These are phyloP conservation scores for Chaetops frenatus DNA, from an alignment of 2,113 vertebrate species.

Conservation along the genomic window DNA sequence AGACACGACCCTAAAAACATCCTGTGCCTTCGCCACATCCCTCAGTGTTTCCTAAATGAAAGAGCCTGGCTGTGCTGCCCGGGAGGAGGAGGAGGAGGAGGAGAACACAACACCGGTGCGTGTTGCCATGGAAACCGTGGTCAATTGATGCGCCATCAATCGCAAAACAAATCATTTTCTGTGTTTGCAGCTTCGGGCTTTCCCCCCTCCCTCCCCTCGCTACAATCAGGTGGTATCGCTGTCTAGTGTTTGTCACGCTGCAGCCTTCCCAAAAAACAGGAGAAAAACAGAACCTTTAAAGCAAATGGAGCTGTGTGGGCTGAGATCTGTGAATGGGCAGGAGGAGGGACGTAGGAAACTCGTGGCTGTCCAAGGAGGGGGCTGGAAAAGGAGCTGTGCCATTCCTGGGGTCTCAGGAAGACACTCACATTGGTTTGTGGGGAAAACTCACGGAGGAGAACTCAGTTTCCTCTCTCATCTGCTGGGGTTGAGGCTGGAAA, in stretches of 20 bases:
- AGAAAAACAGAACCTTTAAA: background rate
- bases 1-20: background rate
- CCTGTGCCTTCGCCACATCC: background rate
- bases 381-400: background rate
- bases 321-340: constrained; percentile 3
- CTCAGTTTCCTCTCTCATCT: background rate
- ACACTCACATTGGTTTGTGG: rapidly evolving
- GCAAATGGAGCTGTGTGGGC: background rate
- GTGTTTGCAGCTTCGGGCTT: background rate
- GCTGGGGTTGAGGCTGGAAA: background rate
- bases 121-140: constrained; percentile 33
- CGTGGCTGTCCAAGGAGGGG: background rate
- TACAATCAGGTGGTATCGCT: background rate
- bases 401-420: background rate
- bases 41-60: constrained; percentile 5
- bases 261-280: background rate
- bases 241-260: constrained; percentile 17
- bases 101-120: background rate
- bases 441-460: background rate
- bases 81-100: constrained; percentile 33
- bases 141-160: constrained; percentile 47
- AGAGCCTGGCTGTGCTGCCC: background rate
- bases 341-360: background rate
- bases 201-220: background rate
- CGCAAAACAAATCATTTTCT: constrained; percentile 29